phyloP scores from a whole-genome alignment of 2,888 invertebrate species.

The Ormyrus labotus region DNA sequence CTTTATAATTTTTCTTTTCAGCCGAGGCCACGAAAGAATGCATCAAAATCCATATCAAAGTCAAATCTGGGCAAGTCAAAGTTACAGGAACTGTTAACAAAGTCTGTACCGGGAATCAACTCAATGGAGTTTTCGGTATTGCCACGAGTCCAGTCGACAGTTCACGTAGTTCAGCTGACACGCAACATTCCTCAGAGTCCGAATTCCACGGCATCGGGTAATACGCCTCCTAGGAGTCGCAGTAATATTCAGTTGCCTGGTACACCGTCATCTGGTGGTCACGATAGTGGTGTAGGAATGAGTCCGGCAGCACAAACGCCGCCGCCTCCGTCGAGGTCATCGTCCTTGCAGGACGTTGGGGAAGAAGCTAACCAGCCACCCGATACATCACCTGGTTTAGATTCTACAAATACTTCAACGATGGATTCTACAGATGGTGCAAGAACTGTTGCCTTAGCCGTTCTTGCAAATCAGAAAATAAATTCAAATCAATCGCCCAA shows the following conservation, averaged over 20 bases:
- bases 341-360: slow-evolving; percentile 70
- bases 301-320: slow-evolving; percentile 74
- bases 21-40: slow-evolving; percentile 53
- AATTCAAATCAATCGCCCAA: slow-evolving; percentile 68
- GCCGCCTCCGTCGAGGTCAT: slow-evolving; percentile 67
- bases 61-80: slow-evolving; percentile 64
- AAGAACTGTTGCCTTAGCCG: slow-evolving; percentile 67
- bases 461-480: slow-evolving; percentile 57
- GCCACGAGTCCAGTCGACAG: slow-evolving; percentile 74
- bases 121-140: slow-evolving; percentile 81
- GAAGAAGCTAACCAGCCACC: slow-evolving; percentile 72
- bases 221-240: slow-evolving; percentile 70
- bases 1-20: background rate
- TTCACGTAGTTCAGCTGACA: slow-evolving; percentile 80
- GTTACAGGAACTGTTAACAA: slow-evolving; percentile 73
- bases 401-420: slow-evolving; percentile 65
- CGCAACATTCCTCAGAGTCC: slow-evolving; percentile 73
- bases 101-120: slow-evolving; percentile 79
- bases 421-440: slow-evolving; percentile 41
- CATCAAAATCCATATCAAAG: slow-evolving; percentile 50
- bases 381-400: slow-evolving; percentile 66
- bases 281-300: slow-evolving; percentile 74
- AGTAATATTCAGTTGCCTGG: slow-evolving; percentile 72
- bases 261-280: slow-evolving; percentile 73
- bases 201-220: slow-evolving; percentile 61